Percentiles rank a stretch among this genome's conserved stretches.
phyloP scores from a whole-genome alignment of 2,113 vertebrate species.

The Oncorhynchus kisutch region DNA sequence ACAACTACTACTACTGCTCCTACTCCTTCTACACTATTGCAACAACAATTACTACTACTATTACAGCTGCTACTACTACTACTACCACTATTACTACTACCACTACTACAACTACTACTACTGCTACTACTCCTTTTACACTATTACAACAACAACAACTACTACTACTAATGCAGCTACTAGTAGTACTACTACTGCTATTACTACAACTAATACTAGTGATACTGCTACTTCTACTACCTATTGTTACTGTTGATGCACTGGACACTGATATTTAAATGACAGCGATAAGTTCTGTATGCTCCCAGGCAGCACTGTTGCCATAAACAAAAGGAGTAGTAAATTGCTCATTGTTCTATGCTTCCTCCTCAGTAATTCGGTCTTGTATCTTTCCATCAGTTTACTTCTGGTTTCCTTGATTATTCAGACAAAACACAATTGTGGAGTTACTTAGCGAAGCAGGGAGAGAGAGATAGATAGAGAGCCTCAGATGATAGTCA shows the following conservation, averaged over 20 bases:
- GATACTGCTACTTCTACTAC: background rate
- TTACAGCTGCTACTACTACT: background rate
- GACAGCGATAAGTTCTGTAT: slow-evolving; percentile 41
- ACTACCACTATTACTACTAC: background rate
- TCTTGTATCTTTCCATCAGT: slow-evolving; percentile 69
- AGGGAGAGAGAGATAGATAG: slow-evolving; percentile 24
- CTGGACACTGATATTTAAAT: slow-evolving; percentile 40
- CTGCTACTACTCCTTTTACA: background rate
- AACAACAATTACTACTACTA: background rate
- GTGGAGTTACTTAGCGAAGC: slow-evolving; percentile 21
- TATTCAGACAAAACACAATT: slow-evolving; percentile 79
- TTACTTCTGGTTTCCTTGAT: slow-evolving; percentile 75
- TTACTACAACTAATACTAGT: background rate
- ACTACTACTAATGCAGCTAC: background rate
- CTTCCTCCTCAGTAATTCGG: slow-evolving; percentile 72
- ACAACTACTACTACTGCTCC: too few relatives aligned
- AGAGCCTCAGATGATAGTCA: background rate
- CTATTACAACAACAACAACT: background rate
- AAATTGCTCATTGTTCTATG: slow-evolving; percentile 73
- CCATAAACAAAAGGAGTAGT: slow-evolving; percentile 36
- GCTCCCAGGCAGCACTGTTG: slow-evolving; percentile 25
- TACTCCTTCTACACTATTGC: too few relatives aligned
- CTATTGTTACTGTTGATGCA: background rate
- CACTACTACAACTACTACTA: background rate
- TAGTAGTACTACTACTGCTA: background rate